Percentiles rank a stretch among this genome's conserved stretches.
Evolutionary conservation across 2,888 invertebrate species (phyloP).

Genomic region (Fragum fragum): DNA sequence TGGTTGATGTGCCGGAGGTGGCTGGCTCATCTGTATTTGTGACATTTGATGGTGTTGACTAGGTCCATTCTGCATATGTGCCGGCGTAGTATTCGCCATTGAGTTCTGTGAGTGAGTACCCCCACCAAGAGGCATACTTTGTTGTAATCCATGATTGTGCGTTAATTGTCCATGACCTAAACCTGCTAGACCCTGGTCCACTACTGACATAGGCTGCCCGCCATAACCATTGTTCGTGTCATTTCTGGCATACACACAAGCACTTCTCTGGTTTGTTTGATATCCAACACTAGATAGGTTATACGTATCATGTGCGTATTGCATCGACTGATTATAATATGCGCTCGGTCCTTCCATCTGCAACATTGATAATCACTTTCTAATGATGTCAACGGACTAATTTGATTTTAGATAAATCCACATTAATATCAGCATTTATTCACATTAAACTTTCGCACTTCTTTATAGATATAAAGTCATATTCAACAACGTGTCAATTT

Average conservation of each 20-base stretch:
- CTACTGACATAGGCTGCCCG: constrained; percentile 82
- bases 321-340: constrained; percentile 74
- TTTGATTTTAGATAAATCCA: too few species aligned
- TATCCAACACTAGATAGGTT: constrained; percentile 54
- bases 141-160: constrained; percentile 57
- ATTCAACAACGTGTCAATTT: too few species aligned
- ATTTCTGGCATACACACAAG: constrained; percentile 77
- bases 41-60: constrained; percentile 64
- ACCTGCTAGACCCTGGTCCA: constrained; percentile 71
- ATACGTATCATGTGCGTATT: constrained; percentile 75
- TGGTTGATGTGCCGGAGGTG: constrained; percentile 75
- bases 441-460: too few species aligned
- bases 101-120: constrained; percentile 51
- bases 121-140: constrained; percentile 33
- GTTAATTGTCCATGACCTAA: constrained; percentile 52
- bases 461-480: too few species aligned
- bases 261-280: constrained; percentile 65
- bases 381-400: background rate
- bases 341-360: constrained; percentile 78
- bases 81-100: constrained; percentile 74
- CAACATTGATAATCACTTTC: constrained; percentile 39
- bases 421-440: too few species aligned
- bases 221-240: constrained; percentile 71
- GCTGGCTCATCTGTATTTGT: constrained; percentile 66
- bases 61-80: constrained; percentile 74